Conservation (phyloP, 92 coral and sea anemone genomes). For the Porites rus region DNA sequence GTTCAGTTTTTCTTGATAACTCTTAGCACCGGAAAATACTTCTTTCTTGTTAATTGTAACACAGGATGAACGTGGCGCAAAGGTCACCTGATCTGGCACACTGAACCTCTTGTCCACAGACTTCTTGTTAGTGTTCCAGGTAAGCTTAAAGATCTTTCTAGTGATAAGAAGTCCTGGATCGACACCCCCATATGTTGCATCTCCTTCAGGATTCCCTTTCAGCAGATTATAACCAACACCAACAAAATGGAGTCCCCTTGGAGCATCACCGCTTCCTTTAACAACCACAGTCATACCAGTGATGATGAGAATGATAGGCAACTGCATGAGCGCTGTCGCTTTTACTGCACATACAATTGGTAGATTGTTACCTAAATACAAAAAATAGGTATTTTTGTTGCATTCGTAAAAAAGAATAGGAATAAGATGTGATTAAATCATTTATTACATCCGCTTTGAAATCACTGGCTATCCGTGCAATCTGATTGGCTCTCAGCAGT, state of each 20-base stretch:
- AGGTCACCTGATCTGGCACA: slow-evolving; percentile 27
- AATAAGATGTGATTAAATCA: too few species aligned
- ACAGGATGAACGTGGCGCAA: slow-evolving; percentile 19
- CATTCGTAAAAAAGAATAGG: too few species aligned
- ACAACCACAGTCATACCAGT: too few species aligned
- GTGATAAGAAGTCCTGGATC: slow-evolving; percentile 69
- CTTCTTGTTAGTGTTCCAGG: slow-evolving; percentile 31
- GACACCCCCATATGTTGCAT: slow-evolving; percentile 64
- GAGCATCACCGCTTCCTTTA: neutral
- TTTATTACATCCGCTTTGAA: too few species aligned
- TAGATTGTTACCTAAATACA: too few species aligned
- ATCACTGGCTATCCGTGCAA: too few species aligned
- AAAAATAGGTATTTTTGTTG: too few species aligned
- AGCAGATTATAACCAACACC: slow-evolving; percentile 72
- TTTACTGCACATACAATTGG: too few species aligned
- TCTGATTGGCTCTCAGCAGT: too few species aligned
- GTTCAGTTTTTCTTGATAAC: slow-evolving; percentile 18
- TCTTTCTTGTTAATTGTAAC: neutral
- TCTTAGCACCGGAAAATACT: slow-evolving; percentile 3
- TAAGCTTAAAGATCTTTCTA: slow-evolving; percentile 48
- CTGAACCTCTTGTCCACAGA: neutral
- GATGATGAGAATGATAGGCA: too few species aligned
- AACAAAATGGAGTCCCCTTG: slow-evolving; percentile 57
- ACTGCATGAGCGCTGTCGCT: too few species aligned
- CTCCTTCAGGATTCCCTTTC: slow-evolving; percentile 70